Conservation (phyloP, 1,140 invertebrate genomes). For the Bombus sibiricus region DNA sequence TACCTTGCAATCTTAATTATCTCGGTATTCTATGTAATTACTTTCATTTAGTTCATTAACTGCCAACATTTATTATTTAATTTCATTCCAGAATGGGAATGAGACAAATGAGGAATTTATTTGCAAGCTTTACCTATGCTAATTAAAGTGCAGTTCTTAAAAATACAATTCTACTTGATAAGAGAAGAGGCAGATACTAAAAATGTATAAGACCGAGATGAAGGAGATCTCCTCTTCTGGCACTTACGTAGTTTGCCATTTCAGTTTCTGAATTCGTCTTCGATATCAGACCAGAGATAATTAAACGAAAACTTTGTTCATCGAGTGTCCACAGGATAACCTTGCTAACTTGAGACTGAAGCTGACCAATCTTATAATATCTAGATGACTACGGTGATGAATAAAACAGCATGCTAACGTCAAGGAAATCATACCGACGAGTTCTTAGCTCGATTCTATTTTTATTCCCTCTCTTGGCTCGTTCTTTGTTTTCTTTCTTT, state of each 20-base stretch:
- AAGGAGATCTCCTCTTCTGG: neutral
- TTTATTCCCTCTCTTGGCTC: neutral
- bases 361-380: conserved; percentile 23
- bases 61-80: neutral
- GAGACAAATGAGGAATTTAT: neutral
- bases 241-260: neutral
- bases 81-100: neutral
- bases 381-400: conserved; percentile 48
- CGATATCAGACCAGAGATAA: conserved; percentile 12
- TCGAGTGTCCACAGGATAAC: conserved; percentile 50
- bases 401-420: conserved; percentile 53
- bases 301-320: conserved; percentile 62
- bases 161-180: too few relatives aligned
- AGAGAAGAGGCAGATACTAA: neutral
- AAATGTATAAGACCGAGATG: neutral
- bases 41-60: neutral
- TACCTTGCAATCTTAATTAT: neutral
- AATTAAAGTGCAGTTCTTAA: too few relatives aligned
- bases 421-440: conserved; percentile 47
- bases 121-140: neutral
- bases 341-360: conserved; percentile 2
- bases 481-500: neutral
- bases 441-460: conserved; percentile 3
- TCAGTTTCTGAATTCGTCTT: neutral
- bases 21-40: neutral